Evolutionary conservation across 2,797 vertebrate genomes (phyloP), one percentile per base, ranked within the genome.

Genomic region (Propithecus perrieri): DNA sequence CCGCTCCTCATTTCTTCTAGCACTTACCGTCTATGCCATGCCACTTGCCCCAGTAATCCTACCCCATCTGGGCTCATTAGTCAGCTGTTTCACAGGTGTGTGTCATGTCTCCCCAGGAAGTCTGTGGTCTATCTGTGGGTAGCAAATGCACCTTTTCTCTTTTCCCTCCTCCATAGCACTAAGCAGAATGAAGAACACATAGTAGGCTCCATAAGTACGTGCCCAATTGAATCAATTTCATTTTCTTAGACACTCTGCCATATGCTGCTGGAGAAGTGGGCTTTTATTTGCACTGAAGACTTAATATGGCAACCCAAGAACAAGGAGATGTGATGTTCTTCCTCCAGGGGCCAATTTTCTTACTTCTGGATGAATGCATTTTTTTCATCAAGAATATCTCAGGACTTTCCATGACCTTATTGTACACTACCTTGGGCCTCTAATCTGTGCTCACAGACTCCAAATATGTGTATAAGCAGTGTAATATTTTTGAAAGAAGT

Each of bases 231-330:
- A 53, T 57, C 28, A 24, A n/a, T 91, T 89, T 63, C 9, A 65
- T 75, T 94, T 95, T 76, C 59, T 83, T 53, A 83, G 59, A 67
- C 6, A 69, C 7, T 84, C 84, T 26, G 4, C n/a, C 69, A 5
- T 10, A 20, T 50, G 43, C n/a, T 91, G 22, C 20, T 86, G 3
- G 33, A 85, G 59, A 69, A 89, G 35, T 18, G 17, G 94, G 48
- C 28, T 94, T 96, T 80, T 75, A 65, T 80, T 95, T 94, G 59
- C 3, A 63, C 6, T 72, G 35, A 96, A 81, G 30, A 80, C 35
- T 33, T 24, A 55, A 71, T 13, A 86, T 24, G 22, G 1, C 67
- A 61, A 89, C 48, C 86, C 84, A 95, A 86, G 30, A 90, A 91
- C 17, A 80, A 74, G 97, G 24, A 83, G 38, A 71, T 85, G 4